Conservation (phyloP, 2,113 vertebrate species). For the Podarcis raffonei region DNA sequence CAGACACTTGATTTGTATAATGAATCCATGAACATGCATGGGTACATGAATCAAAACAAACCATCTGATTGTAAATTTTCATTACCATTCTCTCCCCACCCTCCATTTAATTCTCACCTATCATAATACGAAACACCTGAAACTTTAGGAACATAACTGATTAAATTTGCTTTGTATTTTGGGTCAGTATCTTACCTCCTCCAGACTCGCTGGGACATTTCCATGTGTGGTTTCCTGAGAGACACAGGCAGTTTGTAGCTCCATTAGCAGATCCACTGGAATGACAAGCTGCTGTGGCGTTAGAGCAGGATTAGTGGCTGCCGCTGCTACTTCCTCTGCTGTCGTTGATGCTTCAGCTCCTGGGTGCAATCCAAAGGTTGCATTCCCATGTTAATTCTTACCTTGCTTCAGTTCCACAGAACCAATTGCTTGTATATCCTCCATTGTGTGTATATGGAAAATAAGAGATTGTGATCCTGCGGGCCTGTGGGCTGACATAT, state of each 20-base stretch:
- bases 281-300: not conserved
- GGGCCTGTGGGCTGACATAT: too few relatives aligned
- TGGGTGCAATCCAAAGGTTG: not conserved
- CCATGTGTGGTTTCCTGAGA: not conserved
- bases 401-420: not conserved
- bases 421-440: not conserved
- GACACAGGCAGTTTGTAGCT: conserved; percentile 23
- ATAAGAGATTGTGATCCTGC: too few relatives aligned
- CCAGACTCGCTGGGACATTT: not conserved
- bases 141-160: not conserved
- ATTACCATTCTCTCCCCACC: not conserved
- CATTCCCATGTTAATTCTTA: not conserved
- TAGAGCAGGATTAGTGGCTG: conserved; percentile 25
- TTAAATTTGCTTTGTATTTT: not conserved
- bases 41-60: not conserved
- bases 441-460: not conserved
- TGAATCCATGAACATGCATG: not conserved
- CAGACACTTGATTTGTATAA: not conserved
- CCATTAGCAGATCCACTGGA: not conserved
- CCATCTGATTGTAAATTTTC: not conserved
- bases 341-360: not conserved
- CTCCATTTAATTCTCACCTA: not conserved
- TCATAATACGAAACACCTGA: not conserved
- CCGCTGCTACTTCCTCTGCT: not conserved
- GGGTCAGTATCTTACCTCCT: not conserved